Base-by-base conservation (phyloP, 2,797 vertebrate genomes). In the Poecilia picta region DNA sequence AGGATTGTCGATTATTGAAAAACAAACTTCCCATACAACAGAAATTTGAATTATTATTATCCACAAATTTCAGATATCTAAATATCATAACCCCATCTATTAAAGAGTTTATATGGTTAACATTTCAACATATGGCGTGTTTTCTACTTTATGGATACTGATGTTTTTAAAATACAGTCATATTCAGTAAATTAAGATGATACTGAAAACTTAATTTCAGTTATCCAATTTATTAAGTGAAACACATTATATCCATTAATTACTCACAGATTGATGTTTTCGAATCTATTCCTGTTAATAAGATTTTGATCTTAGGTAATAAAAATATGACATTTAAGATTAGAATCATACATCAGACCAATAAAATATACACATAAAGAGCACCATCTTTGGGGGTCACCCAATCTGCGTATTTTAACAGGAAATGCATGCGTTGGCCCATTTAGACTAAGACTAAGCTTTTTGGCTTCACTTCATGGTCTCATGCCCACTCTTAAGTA, bases 401-500 rank as follows among this genome's bases (percentile, higher is more conserved):
- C 12, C 66, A 70, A 16, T 66, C 62, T 39, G 33, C 62, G 20
- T 5, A 68, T 11, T 41, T 39, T 12, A 25, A 23, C 36, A 4
- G 20, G 2, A 70, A n/a, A 5, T n/a, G 23, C 23, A 5, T 70
- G 39, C 2, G 15, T 43, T 70, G 12, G 66, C 45, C 39, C 43
- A 41, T 39, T 39, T 33, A 5, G 39, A 43, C 39, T 43, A 70
- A 43, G 12, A 43, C n/a, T 1, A 6, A 70, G 39, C 4, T 70
- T 43, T n/a, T 43, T 41, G 39, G 64, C 64, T 43, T 25, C 36
- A 62, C 33, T 66, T 36, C 8, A 62, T 16, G 6, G 28, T 62
- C 28, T 62, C 57, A 62, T 31, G 57, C 28, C 57, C 28, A 41
- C 64, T 68, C 64, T 68, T 68, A 68, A 41, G 64, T 68, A 39